Percentiles rank a stretch among this genome's conserved stretches.
Conservation (phyloP, 2,113 vertebrate species). For the Chrysemys picta region DNA sequence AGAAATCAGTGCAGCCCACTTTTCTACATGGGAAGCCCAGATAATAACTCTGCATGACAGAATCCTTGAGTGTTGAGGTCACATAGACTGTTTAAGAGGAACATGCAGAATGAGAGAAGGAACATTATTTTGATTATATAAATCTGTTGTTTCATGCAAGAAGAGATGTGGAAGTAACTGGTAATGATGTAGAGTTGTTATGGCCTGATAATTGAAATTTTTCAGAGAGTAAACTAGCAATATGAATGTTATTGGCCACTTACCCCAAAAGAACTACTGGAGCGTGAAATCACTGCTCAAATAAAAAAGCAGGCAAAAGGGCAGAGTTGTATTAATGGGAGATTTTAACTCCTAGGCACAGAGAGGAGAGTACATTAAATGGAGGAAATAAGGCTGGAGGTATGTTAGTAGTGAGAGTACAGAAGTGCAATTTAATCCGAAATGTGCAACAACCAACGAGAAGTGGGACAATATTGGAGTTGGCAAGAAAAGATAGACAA, state of each 20-base stretch:
- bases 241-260: not conserved
- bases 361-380: not conserved
- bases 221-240: not conserved
- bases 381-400: not conserved
- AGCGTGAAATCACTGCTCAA: conserved; percentile 44
- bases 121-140: not conserved
- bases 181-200: not conserved
- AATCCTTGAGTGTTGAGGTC: not conserved
- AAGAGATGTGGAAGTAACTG: not conserved
- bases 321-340: not conserved
- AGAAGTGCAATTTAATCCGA: not conserved
- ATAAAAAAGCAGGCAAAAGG: conserved; percentile 25
- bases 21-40: not conserved
- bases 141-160: not conserved
- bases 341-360: not conserved
- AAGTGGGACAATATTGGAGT: not conserved
- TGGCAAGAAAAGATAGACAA: not conserved
- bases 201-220: not conserved
- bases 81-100: not conserved
- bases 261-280: not conserved
- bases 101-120: not conserved
- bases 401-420: not conserved
- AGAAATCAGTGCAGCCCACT: not conserved
- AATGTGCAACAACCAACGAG: not conserved
- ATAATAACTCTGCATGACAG: not conserved